Evolutionary conservation across 92 coral and sea anemone genomes (phyloP).

Genomic region (Actinernus sp.): DNA sequence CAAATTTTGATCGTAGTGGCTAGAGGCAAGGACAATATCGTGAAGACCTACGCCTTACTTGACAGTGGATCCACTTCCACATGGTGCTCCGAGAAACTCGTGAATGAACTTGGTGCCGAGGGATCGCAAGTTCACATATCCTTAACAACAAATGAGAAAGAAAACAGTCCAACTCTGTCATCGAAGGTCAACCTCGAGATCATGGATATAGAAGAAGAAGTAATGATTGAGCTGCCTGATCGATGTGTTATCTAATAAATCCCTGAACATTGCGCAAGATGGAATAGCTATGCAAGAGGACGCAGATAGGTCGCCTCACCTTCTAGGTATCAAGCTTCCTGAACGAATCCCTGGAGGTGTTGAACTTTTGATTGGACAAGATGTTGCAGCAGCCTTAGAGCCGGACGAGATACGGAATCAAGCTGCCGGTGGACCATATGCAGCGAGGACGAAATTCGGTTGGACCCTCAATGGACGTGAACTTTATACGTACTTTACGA

Average conservation of each 20-base stretch:
- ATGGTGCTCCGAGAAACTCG: conserved; percentile 47
- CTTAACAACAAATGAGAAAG: conserved; percentile 49
- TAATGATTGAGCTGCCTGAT: conserved; percentile 49
- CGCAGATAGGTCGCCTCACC: conserved; percentile 70
- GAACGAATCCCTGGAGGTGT: conserved; percentile 29
- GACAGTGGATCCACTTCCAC: conserved; percentile 63
- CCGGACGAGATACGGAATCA: conserved; percentile 37
- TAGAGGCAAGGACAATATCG: conserved; percentile 28
- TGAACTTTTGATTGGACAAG: conserved; percentile 61
- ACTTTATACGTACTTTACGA: too few relatives aligned
- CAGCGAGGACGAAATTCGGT: conserved; percentile 59
- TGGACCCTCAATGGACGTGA: conserved; percentile 75
- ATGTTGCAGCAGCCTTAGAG: conserved; percentile 54
- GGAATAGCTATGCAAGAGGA: conserved; percentile 62
- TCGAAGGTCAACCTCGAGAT: conserved; percentile 47
- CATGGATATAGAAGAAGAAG: conserved; percentile 49
- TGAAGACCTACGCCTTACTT: conserved; percentile 45
- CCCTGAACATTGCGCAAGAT: conserved; percentile 25
- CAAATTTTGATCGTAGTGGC: too few relatives aligned
- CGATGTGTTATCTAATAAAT: conserved; percentile 36
- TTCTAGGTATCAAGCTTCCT: conserved; percentile 34
- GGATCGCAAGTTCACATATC: conserved; percentile 44
- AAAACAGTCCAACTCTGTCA: conserved; percentile 27
- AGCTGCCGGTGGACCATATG: conserved; percentile 42
- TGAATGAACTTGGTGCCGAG: conserved; percentile 31